These are phyloP conservation scores for Stenotaenia linearis DNA, from an alignment of 2,888 invertebrate genomes.

Conservation along the genomic window DNA sequence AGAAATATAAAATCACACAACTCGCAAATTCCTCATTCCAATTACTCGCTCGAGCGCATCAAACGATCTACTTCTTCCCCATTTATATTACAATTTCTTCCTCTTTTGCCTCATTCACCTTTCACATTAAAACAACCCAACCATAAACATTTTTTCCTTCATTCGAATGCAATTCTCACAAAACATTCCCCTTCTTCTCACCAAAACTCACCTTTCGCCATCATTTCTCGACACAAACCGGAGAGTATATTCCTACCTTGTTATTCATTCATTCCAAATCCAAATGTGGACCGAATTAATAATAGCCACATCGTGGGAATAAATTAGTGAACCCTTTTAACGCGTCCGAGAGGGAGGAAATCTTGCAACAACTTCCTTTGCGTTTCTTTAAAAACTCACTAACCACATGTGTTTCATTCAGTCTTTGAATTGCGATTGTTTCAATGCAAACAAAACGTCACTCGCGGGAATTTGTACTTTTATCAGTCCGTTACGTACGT, in stretches of 20 bases:
- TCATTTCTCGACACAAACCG: not conserved
- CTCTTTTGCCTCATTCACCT: not conserved
- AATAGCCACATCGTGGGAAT: not conserved
- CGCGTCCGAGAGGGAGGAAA: not conserved
- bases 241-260: not conserved
- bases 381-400: not conserved
- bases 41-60: not conserved
- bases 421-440: not conserved
- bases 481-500: too few species aligned
- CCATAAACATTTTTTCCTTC: too few species aligned
- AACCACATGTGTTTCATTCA: not conserved
- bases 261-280: not conserved
- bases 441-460: not conserved
- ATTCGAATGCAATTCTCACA: too few species aligned
- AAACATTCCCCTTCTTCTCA: too few species aligned
- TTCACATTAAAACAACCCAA: not conserved
- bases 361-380: slow-evolving; percentile 2
- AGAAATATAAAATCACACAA: not conserved
- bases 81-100: not conserved
- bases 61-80: not conserved
- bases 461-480: not conserved
- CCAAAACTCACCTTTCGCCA: too few species aligned
- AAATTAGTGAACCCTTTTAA: not conserved
- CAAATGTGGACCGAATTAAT: not conserved
- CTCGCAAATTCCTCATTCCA: not conserved